A percentile compares a stretch with the other conserved stretches of the same genome.
Conservation (phyloP, 2,113 vertebrate genomes). For the Strigops habroptila region DNA sequence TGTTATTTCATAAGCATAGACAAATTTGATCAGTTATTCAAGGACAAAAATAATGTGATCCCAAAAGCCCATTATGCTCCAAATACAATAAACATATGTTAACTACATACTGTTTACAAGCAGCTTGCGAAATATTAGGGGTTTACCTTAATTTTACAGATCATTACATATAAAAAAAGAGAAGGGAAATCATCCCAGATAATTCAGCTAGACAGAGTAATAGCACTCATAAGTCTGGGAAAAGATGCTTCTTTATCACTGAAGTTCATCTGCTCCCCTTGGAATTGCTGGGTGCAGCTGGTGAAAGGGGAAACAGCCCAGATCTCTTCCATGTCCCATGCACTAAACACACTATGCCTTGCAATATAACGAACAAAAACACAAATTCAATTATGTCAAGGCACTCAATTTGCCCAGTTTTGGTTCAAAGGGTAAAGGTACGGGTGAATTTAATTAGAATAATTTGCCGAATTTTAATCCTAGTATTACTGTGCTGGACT, state of each 20-base stretch:
- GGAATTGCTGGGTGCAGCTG: neutral
- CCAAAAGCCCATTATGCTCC: neutral
- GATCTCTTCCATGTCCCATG: neutral
- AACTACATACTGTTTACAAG: neutral
- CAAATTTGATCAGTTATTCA: neutral
- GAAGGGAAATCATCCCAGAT: neutral
- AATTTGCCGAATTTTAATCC: neutral
- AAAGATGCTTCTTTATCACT: neutral
- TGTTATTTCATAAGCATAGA: neutral
- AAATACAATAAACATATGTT: neutral
- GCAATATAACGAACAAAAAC: neutral
- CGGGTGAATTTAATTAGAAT: neutral
- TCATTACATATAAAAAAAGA: neutral
- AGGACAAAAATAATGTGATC: neutral
- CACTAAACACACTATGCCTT: neutral
- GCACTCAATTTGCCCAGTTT: neutral
- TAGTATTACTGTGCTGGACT: neutral
- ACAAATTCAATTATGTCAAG: neutral
- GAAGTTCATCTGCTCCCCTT: neutral
- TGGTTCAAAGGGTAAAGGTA: neutral
- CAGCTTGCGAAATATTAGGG: neutral
- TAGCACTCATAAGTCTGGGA: neutral
- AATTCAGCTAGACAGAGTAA: neutral
- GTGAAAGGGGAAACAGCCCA: neutral
- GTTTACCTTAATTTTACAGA: neutral